A percentile compares a stretch with the other conserved stretches of the same genome.
phyloP scores from a whole-genome alignment of 2,113 vertebrate genomes.

The Prinia subflava region DNA sequence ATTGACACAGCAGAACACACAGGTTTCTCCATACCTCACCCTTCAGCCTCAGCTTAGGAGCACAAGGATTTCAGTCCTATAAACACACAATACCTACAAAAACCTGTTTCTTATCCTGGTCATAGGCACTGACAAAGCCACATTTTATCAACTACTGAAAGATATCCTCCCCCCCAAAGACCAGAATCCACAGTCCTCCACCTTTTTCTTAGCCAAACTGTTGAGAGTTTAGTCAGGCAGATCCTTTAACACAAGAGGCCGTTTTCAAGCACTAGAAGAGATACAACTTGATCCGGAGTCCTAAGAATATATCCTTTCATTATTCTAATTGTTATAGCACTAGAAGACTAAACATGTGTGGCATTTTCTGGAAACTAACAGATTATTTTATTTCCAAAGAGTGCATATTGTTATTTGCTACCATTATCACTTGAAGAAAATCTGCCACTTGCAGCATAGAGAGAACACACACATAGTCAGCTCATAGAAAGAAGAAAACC shows the following conservation, averaged over 20 bases:
- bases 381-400: neutral
- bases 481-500: neutral
- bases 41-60: neutral
- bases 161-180: rapidly evolving
- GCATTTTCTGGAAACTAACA: neutral
- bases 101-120: neutral
- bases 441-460: neutral
- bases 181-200: neutral
- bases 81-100: neutral
- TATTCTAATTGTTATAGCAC: neutral
- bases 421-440: neutral
- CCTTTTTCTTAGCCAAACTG: neutral
- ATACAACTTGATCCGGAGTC: neutral
- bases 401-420: neutral
- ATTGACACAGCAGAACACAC: neutral
- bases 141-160: neutral
- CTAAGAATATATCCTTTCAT: neutral
- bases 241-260: neutral
- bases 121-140: neutral
- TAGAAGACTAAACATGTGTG: neutral
- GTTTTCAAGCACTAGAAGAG: neutral
- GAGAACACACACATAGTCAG: neutral
- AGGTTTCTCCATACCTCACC: neutral
- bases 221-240: neutral
- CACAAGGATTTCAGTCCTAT: neutral